Base-by-base conservation (phyloP, 2,113 vertebrate genomes). In the Dolichallabes microphthalmus region DNA sequence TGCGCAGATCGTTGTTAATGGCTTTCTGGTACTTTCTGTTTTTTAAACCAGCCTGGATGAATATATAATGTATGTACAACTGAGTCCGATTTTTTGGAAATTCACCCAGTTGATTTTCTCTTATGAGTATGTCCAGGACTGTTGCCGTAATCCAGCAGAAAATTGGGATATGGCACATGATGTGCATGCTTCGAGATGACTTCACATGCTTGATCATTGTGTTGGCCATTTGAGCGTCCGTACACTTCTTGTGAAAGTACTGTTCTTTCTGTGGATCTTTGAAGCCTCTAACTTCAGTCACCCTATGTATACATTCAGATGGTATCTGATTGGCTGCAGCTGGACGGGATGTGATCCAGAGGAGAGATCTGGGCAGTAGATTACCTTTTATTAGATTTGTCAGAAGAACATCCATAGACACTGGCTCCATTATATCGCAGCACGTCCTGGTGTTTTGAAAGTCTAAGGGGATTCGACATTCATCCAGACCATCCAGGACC, bases 281-380 rank as follows among this genome's bases (percentile, higher is more conserved):
- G 30, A 86, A 85, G n/a, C 82, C 88, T 79, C 85, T 60, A 27
- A 86, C 80, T 53, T 88, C 85, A 52, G 81, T 86, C 76, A 86
- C 77, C 25, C 76, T 77, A 20, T 86, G 50, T 20, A 86, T 32
- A 20, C 32, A 80, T 20, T 73, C 30, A 8, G 27, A 55, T 3
- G 87, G 87, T 27, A 88, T 83, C 66, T 68, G 74, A 73, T 73
- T 64, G 45, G 71, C 77, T 53, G 87, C 60, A 5, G 60, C 69
- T 50, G 85, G 87, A 9, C 85, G 77, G 45, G 84, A 86, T 9
- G 84, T 80, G 39, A 80, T 80, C 77, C 77, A 85, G 30, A 86
- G 60, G 13, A 66, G 53, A 39, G 77, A 55, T 39, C 4, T 58
- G 27, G 52, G 78, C 53, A 86, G 64, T 80, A 85, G 64, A 58